phyloP scores from a whole-genome alignment of 64 coral and sea anemone genomes.

The Stylophora pistillata region DNA sequence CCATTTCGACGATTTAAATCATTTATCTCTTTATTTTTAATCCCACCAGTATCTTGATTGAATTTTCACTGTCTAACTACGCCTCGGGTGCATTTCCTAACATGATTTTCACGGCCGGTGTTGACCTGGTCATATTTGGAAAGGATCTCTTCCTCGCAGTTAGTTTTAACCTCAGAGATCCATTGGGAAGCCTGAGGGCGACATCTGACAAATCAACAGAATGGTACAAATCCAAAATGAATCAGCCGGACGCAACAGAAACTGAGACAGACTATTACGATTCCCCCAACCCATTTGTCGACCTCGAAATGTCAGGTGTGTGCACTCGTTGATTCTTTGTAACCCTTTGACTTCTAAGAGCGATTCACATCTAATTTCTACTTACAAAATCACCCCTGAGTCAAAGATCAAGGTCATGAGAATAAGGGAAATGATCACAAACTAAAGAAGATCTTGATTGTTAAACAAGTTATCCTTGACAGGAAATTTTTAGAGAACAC shows the following conservation, averaged over 20 bases:
- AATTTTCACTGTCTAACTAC: slow-evolving; percentile 77
- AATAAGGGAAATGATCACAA: no score
- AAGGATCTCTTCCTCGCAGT: slow-evolving; percentile 68
- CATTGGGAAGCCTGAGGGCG: slow-evolving; percentile 51
- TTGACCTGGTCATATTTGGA: slow-evolving; percentile 95
- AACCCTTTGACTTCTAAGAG: not conserved
- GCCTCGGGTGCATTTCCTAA: slow-evolving; percentile 48
- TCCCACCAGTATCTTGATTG: slow-evolving; percentile 66
- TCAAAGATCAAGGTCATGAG: not conserved
- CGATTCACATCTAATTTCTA: not conserved
- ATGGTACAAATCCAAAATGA: slow-evolving; percentile 88
- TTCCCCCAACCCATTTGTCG: slow-evolving; percentile 80
- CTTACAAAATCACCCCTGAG: no score
- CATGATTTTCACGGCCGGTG: slow-evolving; percentile 77
- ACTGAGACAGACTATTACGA: slow-evolving; percentile 91
- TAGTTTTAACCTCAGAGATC: slow-evolving; percentile 55
- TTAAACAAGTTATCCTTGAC: no score
- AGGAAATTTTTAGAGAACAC: no score
- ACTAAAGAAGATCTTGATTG: no score
- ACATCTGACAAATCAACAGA: slow-evolving; percentile 38
- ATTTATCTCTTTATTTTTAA: not conserved
- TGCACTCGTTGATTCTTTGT: no score
- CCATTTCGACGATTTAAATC: no score
- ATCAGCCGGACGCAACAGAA: slow-evolving; percentile 76
- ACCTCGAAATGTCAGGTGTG: slow-evolving; percentile 95